A percentile compares a stretch with the other conserved stretches of the same genome.
Conservation (phyloP, 2,113 vertebrate species). For the Chauna torquata region DNA sequence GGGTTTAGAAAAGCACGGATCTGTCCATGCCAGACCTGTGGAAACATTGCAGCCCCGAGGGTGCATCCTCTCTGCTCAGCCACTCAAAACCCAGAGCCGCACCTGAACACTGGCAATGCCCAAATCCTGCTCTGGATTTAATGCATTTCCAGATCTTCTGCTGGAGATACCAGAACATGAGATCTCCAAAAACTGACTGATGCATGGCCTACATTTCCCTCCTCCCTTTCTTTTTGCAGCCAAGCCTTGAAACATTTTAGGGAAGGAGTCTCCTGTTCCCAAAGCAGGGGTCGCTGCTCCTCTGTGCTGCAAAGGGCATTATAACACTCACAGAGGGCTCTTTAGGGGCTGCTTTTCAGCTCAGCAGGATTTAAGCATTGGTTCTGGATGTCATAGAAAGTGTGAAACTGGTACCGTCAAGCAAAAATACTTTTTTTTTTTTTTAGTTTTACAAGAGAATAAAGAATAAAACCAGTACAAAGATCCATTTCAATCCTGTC, state of each 20-base stretch:
- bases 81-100: background rate
- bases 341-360: background rate
- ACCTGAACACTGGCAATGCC: background rate
- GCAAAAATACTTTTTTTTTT: background rate
- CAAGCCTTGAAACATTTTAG: background rate
- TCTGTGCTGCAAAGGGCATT: background rate
- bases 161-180: background rate
- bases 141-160: background rate
- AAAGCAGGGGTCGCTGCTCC: background rate
- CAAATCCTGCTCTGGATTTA: background rate
- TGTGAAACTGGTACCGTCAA: background rate
- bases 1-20: background rate
- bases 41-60: background rate
- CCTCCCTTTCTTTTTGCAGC: background rate
- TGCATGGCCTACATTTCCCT: background rate
- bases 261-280: background rate
- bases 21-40: background rate
- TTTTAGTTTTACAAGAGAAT: background rate
- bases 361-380: background rate
- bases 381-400: background rate
- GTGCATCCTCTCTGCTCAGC: background rate
- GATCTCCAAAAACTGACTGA: accelerated
- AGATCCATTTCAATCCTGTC: background rate
- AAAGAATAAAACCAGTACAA: background rate
- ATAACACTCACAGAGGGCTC: accelerated